Conservation (phyloP, 2,888 invertebrate species). For the Argyresthia goedartella region DNA sequence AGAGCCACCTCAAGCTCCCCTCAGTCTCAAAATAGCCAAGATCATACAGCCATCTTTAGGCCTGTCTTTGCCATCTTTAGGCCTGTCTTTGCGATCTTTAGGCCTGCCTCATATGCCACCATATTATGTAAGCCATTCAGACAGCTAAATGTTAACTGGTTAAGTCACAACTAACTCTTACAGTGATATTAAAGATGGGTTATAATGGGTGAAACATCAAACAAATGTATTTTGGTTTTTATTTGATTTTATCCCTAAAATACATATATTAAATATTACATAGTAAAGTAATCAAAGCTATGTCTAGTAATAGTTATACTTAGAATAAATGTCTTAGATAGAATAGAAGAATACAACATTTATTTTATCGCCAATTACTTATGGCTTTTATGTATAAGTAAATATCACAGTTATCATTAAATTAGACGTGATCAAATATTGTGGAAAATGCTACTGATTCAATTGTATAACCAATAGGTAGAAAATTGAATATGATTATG, state of each 20-base stretch:
- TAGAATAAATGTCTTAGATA: conserved; percentile 19
- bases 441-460: conserved; percentile 22
- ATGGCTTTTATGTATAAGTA: conserved; percentile 62
- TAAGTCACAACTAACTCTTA: too few species aligned
- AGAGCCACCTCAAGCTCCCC: too few species aligned
- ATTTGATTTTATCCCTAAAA: conserved; percentile 17
- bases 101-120: too few species aligned
- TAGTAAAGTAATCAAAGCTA: conserved; percentile 14
- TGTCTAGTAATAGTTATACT: conserved; percentile 16
- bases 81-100: too few species aligned
- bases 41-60: too few species aligned
- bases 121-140: too few species aligned
- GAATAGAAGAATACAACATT: conserved; percentile 8
- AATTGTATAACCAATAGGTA: too few species aligned
- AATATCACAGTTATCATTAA: conserved; percentile 69
- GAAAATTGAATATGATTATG: conserved; percentile 19
- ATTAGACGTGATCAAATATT: conserved; percentile 56
- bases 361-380: conserved; percentile 51
- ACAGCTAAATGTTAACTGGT: too few species aligned
- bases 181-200: too few species aligned
- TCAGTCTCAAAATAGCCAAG: too few species aligned
- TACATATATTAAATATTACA: conserved; percentile 17
- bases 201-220: too few species aligned
- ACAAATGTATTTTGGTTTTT: background rate
- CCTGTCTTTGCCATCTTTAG: too few species aligned